A percentile compares a stretch with the other conserved stretches of the same genome.
These are phyloP conservation scores for Cossypha niveicapilla DNA, from an alignment of 2,797 vertebrate genomes.

Conservation along the genomic window DNA sequence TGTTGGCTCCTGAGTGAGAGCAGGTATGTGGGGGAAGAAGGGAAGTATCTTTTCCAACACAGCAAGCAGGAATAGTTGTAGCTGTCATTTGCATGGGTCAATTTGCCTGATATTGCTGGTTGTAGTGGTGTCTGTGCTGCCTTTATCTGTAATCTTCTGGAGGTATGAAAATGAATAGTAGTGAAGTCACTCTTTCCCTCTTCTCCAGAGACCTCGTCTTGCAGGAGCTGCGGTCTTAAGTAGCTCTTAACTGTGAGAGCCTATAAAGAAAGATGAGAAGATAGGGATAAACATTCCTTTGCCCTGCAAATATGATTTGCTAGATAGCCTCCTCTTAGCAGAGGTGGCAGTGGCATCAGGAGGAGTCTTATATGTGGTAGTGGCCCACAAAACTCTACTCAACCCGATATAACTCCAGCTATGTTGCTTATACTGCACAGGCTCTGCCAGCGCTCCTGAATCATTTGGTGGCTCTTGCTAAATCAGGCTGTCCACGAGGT, in stretches of 20 bases:
- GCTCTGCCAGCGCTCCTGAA: not conserved
- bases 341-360: not conserved
- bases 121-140: not conserved
- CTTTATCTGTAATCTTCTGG: rapidly evolving
- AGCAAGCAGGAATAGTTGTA: not conserved
- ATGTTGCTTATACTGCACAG: not conserved
- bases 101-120: not conserved
- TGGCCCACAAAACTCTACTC: not conserved
- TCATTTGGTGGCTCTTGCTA: not conserved
- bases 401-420: not conserved
- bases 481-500: not conserved
- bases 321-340: not conserved
- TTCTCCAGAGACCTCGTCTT: not conserved
- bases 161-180: not conserved
- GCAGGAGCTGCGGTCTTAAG: not conserved
- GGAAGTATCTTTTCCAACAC: not conserved
- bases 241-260: not conserved
- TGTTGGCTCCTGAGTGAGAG: not conserved
- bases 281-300: not conserved
- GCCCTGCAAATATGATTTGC: not conserved
- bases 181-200: not conserved
- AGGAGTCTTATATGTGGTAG: not conserved
- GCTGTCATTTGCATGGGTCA: not conserved
- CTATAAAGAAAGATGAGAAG: not conserved
- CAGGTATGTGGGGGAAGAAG: not conserved